Base-by-base conservation (phyloP, 2,113 vertebrate genomes). In the Ammodytes marinus region DNA sequence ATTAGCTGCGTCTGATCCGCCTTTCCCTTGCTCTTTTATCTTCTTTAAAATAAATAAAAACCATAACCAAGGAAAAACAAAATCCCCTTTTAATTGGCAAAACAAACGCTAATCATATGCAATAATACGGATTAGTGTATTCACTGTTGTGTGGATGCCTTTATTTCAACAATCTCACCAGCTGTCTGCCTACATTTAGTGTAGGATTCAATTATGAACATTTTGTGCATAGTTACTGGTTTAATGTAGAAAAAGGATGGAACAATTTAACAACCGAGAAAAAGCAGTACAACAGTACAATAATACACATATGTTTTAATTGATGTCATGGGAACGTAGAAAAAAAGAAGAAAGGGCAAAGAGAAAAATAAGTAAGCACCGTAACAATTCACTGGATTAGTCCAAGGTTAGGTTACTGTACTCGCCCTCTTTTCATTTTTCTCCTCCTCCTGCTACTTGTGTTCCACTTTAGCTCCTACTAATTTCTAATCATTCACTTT, bases 61-160 rank as follows among this genome's bases (percentile, higher is more conserved):
- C 9, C 5, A 47, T 47, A 39, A 47, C 47, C 42, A 75, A 69
- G 50, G 69, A 70, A 77, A 69, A 12, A 72, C 27, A 71, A 63
- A 65, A 67, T 76, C 66, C 52, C 19, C 17, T 69, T 84, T 84
- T 79, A 83, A 84, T 84, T 84, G 59, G 78, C 53, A 65, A 84
- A 27, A 67, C 46, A 84, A 67, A 54, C 60, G 70, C 46, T 82
- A 70, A 84, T 73, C 39, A 63, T 73, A 61, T 53, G 54, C 45
- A 71, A 40, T 69, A 55, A 78, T 74, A 74, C 65, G 66, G 57
- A 55, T n/a, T 77, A 2, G 17, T 52, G 3, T 59, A 68, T 68
- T 53, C n/a, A 11, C 50, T 63, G 13, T 66, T 74, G 17, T 53
- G 49, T 69, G 14, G 40, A 59, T 40, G n/a, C 10, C 37, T 65